Base-by-base conservation (phyloP, 2,113 vertebrate species). In the Ptychochromis oligacanthus region DNA sequence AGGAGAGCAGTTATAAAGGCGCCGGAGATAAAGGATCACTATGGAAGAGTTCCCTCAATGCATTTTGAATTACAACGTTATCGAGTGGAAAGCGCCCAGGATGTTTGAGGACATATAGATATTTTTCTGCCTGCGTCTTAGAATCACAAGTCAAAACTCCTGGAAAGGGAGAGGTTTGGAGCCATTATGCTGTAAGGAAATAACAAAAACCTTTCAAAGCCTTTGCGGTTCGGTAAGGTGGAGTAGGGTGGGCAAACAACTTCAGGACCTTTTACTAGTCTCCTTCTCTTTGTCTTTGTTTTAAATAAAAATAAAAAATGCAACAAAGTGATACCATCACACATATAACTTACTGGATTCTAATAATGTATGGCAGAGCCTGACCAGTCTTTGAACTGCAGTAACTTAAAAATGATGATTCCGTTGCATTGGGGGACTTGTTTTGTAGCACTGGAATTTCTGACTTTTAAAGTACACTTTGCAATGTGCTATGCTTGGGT, bases 11-110 rank as follows among this genome's bases (percentile, higher is more conserved):
- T 81, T 80, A 78, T 86, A 38, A 86, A 72, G 79, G 78, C 64
- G 13, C 46, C 57, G 6, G 31, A 80, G 87, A 90, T 88, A 84
- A 90, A 86, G 78, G 84, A 90, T 84, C 56, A 34, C 70, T 72
- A 65, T 56, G 9, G 70, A 77, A 36, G 54, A 84, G 81, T 34
- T 80, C 61, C 24, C 70, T 77, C 74, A 89, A 43, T 61, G 62
- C 83, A 43, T 79, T 81, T 77, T 70, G 65, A 81, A 77, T 85
- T 60, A 75, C 78, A 3, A 75, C 2, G 54, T 76, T 79, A 86
- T 82, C 38, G 40, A 86, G 64, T 31, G 52, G 60, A 75, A 86
- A 80, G 61, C 14, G 34, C 34, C 36, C 60, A 1, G 83, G 46
- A 75, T 28, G 74, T 77, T 75, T 61, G 72, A 80, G 76, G 81